A percentile compares a stretch with the other conserved stretches of the same genome.
These are phyloP conservation scores for Hippocampus zosterae DNA, from an alignment of 2,113 vertebrate genomes.

Conservation along the genomic window DNA sequence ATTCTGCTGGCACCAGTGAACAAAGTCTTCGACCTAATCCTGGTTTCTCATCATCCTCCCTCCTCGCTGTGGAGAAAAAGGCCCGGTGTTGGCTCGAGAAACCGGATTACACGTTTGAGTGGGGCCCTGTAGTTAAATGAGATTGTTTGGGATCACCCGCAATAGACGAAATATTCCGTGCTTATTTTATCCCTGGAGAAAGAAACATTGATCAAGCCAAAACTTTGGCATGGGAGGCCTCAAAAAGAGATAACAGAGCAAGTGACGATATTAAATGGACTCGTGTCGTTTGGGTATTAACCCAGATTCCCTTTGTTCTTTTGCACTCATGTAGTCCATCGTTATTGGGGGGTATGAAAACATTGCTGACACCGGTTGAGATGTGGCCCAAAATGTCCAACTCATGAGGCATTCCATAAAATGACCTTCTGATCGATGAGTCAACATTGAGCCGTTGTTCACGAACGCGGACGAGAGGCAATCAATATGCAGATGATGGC, in stretches of 20 bases:
- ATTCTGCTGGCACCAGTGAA: too few relatives aligned
- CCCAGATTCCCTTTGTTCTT: constrained; percentile 43
- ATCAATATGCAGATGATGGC: constrained; percentile 35
- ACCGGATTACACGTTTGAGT: constrained; percentile 61
- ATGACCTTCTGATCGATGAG: constrained; percentile 30
- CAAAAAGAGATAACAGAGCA: constrained; percentile 8
- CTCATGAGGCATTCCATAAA: constrained; percentile 8
- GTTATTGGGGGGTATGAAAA: constrained; percentile 3
- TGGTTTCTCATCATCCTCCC: constrained; percentile 1
- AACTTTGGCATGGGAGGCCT: constrained; percentile 9
- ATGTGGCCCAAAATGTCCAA: neutral
- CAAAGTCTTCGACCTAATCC: constrained; percentile 58
- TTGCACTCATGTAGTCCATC: constrained; percentile 12
- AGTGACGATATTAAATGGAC: constrained; percentile 28
- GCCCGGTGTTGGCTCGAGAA: constrained; percentile 49
- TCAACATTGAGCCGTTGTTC: constrained; percentile 29
- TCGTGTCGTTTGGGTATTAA: constrained; percentile 51
- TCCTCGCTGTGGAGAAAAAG: constrained; percentile 18
- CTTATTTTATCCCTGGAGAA: constrained; percentile 35
- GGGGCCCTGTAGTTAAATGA: constrained; percentile 54
- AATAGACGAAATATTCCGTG: constrained; percentile 67
- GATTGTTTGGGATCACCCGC: constrained; percentile 65
- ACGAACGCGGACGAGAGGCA: constrained; percentile 20
- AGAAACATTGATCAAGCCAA: constrained; percentile 36
- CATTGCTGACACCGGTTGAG: neutral